Evolutionary conservation across 2,888 invertebrate species (phyloP), one percentile per base, ranked within the genome.

Genomic region (Halictus quadricinctus): DNA sequence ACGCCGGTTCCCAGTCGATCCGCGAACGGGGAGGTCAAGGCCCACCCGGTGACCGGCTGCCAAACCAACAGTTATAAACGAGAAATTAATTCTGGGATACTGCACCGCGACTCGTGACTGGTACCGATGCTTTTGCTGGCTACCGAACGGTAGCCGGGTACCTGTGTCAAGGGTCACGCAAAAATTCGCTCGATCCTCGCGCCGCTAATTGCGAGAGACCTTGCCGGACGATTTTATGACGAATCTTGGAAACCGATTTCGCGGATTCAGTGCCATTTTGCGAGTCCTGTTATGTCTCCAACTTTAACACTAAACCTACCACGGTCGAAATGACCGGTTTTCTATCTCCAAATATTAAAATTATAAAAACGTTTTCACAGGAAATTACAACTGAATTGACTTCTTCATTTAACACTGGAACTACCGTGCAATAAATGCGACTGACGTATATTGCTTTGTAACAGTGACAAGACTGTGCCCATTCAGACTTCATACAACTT

Each of bases 21-120:
- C 41, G 50, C 54, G 25, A 66, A 5, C 46, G 54, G 21, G 58
- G 46, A 41, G 80, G 85, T 85, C 85, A 84, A 85, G 85, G 85
- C 74, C 79, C 70, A n/a, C 15, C 3, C 21, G 29, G 46, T 21
- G 72, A 80, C n/a, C 48, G 36, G 21, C 58, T 76, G 73, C 60
- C 84, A 76, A 72, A 79, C 70, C 60, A 43, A 69, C 36, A 25
- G 25, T 54, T 54, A 36, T 36, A 54, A 48, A 58, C 29, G 74
- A 75, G 82, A 54, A 70, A 83, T 83, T 80, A 69, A 70, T 80
- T 75, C 69, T 58, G 25, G 6, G 54, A 29, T 60, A 0, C 58
- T 18, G 48, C 64, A 18, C 18, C 54, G 41, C 41, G 41, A 41
- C 41, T 69, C 76, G 80, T 80, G 66, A 80, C 36, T 66, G 10